Evolutionary conservation across 2,113 vertebrate species (phyloP).

Genomic region (Trochalopteron elliotii): DNA sequence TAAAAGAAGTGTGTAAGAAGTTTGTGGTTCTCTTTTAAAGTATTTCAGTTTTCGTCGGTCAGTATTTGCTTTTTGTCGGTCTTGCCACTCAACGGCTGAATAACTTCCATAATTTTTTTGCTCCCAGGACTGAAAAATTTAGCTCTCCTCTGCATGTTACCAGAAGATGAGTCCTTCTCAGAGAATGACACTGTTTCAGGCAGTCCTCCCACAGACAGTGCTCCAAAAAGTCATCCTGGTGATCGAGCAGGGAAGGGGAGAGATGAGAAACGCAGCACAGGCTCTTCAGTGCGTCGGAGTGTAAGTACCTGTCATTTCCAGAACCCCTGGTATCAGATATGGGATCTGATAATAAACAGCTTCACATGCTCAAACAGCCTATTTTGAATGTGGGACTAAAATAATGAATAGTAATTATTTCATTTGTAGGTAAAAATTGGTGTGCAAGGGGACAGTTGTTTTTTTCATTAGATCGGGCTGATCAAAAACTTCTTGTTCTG

Average conservation of each 20-base stretch:
- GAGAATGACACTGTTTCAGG: constrained; percentile 68
- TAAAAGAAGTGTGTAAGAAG: background rate
- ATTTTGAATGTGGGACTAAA: background rate
- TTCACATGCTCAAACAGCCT: background rate
- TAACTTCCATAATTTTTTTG: background rate
- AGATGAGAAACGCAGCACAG: background rate
- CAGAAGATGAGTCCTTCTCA: constrained; percentile 77
- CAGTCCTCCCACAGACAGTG: constrained; percentile 20
- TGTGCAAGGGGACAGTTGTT: background rate
- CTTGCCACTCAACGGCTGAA: background rate
- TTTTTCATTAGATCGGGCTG: background rate
- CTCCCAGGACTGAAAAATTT: constrained; percentile 84
- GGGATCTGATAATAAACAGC: background rate
- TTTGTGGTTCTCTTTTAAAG: background rate
- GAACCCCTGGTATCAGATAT: background rate
- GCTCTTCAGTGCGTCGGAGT: background rate
- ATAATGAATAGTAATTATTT: background rate
- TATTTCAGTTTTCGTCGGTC: background rate
- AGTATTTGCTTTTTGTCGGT: background rate
- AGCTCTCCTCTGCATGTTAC: constrained; percentile 87
- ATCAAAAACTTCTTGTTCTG: background rate
- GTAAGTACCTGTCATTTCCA: constrained; percentile 14
- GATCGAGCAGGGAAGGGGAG: background rate
- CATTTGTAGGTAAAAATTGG: background rate
- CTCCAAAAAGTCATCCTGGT: background rate